phyloP scores from a whole-genome alignment of 2,113 vertebrate genomes.

The Oceanites oceanicus region DNA sequence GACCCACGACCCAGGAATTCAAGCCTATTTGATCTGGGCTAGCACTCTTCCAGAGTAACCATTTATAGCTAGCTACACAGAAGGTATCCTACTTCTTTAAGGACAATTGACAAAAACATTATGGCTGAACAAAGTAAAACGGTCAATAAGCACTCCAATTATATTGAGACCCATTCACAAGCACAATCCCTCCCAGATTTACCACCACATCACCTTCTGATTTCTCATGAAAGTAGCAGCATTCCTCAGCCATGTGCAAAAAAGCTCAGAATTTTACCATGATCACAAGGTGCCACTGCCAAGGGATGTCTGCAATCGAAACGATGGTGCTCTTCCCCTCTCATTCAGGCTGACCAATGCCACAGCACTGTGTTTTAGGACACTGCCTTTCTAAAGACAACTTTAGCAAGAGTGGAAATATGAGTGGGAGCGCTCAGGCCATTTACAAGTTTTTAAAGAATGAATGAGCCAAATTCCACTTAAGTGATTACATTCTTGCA shows the following conservation, averaged over 20 bases:
- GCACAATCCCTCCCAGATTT: neutral
- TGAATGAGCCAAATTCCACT: neutral
- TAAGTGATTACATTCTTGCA: neutral
- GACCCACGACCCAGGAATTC: neutral
- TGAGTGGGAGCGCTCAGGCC: neutral
- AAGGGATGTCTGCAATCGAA: neutral
- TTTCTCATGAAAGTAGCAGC: neutral
- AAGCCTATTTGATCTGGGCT: neutral
- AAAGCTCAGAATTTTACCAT: neutral
- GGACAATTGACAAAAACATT: neutral
- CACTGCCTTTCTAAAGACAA: neutral
- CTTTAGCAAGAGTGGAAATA: neutral
- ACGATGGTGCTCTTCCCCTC: neutral
- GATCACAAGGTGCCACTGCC: neutral
- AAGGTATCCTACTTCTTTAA: neutral
- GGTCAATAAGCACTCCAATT: neutral
- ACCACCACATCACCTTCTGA: neutral
- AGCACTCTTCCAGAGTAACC: neutral
- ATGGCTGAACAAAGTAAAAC: neutral
- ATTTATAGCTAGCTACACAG: neutral
- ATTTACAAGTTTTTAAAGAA: neutral
- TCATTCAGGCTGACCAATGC: neutral
- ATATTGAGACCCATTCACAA: neutral
- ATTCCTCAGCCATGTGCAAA: neutral
- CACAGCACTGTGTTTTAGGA: neutral